These are phyloP conservation scores for Achatina immaculata DNA, from an alignment of 1,140 invertebrate genomes.

Conservation along the genomic window DNA sequence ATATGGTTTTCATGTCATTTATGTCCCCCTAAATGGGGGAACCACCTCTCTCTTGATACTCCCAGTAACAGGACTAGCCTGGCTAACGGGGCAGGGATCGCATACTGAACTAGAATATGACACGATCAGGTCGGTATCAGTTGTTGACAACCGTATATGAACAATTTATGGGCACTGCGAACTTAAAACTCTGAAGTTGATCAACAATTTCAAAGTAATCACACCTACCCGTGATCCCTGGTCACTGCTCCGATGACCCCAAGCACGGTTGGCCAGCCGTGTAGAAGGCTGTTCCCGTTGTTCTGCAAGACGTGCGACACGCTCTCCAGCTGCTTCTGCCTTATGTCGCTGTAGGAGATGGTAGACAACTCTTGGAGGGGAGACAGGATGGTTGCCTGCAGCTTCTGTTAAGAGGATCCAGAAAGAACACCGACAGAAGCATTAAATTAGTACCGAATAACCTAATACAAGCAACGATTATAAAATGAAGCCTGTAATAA, in stretches of 20 bases:
- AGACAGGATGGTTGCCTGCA: constrained; percentile 87
- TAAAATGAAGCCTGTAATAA: too few relatives aligned
- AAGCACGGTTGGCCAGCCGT: constrained; percentile 95
- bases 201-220: neutral
- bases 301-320: constrained; percentile 92
- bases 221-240: constrained; percentile 86
- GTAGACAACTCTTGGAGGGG: constrained; percentile 88
- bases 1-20: too few relatives aligned
- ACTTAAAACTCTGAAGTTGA: neutral
- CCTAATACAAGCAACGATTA: too few relatives aligned
- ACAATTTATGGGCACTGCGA: neutral
- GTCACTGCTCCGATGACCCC: constrained; percentile 94
- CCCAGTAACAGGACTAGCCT: too few relatives aligned
- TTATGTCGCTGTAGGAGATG: constrained; percentile 89
- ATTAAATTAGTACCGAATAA: too few relatives aligned
- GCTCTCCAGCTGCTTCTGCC: constrained; percentile 95
- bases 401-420: constrained; percentile 75
- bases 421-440: neutral
- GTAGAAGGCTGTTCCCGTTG: constrained; percentile 88
- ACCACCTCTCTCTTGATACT: too few relatives aligned
- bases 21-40: too few relatives aligned
- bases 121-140: too few relatives aligned
- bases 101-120: too few relatives aligned
- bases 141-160: neutral
- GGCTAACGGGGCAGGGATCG: too few relatives aligned